Evolutionary conservation across 2,888 invertebrate genomes (phyloP).

Genomic region (Zele albiditarsus): DNA sequence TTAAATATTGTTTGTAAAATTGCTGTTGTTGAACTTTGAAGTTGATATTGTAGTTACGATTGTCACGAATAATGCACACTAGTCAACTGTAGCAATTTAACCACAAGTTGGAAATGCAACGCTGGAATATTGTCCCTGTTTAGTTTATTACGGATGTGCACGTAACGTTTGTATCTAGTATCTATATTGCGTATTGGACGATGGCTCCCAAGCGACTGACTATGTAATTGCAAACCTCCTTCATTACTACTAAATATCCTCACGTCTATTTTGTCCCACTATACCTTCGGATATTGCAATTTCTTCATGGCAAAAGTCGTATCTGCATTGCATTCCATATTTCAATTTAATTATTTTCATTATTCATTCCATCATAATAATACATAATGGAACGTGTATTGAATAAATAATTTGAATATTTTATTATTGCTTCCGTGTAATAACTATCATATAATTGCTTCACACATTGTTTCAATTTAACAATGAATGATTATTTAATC

Average conservation of each 20-base stretch:
- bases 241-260: conserved; percentile 53
- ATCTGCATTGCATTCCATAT: neutral
- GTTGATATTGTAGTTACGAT: neutral
- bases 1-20: neutral
- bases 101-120: conserved; percentile 8
- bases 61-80: neutral
- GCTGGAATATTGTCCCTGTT: conserved; percentile 49
- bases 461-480: no score
- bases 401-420: neutral
- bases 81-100: conserved; percentile 11
- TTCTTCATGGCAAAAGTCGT: conserved; percentile 5
- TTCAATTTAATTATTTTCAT: neutral
- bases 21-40: neutral
- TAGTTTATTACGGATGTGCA: conserved; percentile 46
- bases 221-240: conserved; percentile 53
- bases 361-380: neutral
- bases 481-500: no score
- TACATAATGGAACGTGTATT: neutral
- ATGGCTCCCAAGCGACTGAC: conserved; percentile 47
- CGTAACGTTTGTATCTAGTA: conserved; percentile 35
- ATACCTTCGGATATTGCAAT: conserved; percentile 23
- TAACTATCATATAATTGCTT: no score
- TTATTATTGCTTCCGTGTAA: no score
- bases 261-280: conserved; percentile 31
- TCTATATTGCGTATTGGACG: conserved; percentile 48